phyloP scores from a whole-genome alignment of 2,113 vertebrate species.

The Nesoenas mayeri region DNA sequence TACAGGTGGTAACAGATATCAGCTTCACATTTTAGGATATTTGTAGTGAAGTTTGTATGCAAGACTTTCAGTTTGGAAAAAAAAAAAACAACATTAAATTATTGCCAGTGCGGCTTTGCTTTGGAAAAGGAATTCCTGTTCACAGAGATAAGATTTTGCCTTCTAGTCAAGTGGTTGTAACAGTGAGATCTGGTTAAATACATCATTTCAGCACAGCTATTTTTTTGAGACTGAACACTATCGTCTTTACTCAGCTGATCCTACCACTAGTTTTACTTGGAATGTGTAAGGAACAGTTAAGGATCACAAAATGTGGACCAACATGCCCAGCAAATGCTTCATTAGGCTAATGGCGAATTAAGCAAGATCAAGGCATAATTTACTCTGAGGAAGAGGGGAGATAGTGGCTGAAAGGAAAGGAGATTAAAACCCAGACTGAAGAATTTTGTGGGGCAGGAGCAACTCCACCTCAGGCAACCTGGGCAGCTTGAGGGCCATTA shows the following conservation, averaged over 20 bases:
- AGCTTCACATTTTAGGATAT: neutral
- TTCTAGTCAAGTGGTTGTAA: constrained; percentile 2
- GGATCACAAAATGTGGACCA: neutral
- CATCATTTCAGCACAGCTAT: neutral
- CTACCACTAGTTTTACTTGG: neutral
- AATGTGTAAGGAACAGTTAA: neutral
- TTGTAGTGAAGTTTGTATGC: neutral
- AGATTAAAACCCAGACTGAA: neutral
- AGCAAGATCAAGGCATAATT: neutral
- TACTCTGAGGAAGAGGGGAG: neutral
- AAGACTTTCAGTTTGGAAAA: neutral
- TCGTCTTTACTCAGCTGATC: neutral
- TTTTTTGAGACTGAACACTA: neutral
- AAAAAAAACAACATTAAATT: neutral
- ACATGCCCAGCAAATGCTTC: neutral
- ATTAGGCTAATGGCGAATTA: neutral
- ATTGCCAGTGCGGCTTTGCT: neutral
- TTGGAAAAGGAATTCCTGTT: constrained; percentile 8
- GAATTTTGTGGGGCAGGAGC: neutral
- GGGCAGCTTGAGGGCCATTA: rapidly evolving
- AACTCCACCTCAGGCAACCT: neutral
- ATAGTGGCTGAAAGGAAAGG: neutral
- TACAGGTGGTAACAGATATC: neutral
- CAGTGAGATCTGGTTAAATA: constrained; percentile 18
- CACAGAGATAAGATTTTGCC: constrained; percentile 33